Evolutionary conservation across 2,113 vertebrate species (phyloP).

Genomic region (Setophaga petechia): DNA sequence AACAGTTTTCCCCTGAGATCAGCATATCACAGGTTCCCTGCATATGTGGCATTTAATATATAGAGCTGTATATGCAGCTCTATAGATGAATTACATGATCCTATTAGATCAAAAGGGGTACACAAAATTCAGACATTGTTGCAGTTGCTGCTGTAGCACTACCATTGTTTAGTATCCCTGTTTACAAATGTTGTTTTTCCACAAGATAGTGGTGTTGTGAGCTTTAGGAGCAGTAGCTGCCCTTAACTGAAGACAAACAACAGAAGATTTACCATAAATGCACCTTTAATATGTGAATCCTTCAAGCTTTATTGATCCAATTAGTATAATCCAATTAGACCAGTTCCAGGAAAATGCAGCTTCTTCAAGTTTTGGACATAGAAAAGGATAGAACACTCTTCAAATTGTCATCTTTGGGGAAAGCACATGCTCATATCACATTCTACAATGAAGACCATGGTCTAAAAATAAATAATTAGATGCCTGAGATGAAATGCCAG

Average conservation of each 20-base stretch:
- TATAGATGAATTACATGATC: neutral
- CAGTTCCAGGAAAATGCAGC: neutral
- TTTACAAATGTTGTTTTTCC: neutral
- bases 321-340: neutral
- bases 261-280: neutral
- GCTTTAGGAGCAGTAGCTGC: neutral
- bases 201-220: neutral
- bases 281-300: neutral
- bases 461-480: neutral
- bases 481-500: neutral
- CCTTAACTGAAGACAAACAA: neutral
- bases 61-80: neutral
- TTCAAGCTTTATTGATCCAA: neutral
- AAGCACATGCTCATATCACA: neutral
- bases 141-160: neutral
- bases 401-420: neutral
- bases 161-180: neutral
- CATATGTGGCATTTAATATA: neutral
- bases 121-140: neutral
- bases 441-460: neutral
- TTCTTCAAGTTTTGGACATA: neutral
- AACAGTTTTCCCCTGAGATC: neutral
- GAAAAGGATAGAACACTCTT: neutral
- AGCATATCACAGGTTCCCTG: neutral
- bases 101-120: neutral